Base-by-base conservation (phyloP, 2,113 vertebrate genomes). In the Hippocampus mohnikei region DNA sequence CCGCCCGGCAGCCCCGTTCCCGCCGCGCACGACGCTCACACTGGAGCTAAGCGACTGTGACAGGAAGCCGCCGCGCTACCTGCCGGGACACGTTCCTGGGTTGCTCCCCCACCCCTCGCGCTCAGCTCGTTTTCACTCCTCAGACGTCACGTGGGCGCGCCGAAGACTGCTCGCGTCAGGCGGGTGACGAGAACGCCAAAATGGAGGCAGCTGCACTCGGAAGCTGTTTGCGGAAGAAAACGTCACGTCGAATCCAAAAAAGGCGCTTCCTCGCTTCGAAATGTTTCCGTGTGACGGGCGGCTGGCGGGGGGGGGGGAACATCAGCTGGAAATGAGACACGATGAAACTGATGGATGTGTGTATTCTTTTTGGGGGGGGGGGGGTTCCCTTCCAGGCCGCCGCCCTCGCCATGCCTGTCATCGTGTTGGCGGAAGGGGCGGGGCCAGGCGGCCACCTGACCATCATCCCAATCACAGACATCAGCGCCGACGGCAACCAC, bases 21-120 rank as follows among this genome's bases (percentile, higher is more conserved):
- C 74, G 60, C 77, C 29, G 15, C 29, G 15, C 68, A 71, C 61
- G 11, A 53, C 62, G 52, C 80, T 84, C 77, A 81, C 73, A 80
- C 81, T 85, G 67, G 81, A 74, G 77, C 79, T 84, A 84, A 90
- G 71, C 8, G 71, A 70, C 50, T 77, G 74, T 84, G 85, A 87
- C 85, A 85, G 84, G 82, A 77, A 75, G 74, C 82, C 68, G 71
- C 52, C 52, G 52, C 73, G 75, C 74, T 78, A 87, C 83, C 81
- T 85, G 86, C 81, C 78, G 74, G 72, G 77, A 76, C 71, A 66
- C 21, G 69, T 73, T 76, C 25, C 66, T n/a, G 44, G 66, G 50
- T 55, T 80, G 77, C 63, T 74, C 65, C 6, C 11, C 56, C 52
- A 73, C 81, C 48, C 23, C 41, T 11, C 10, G 5, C 8, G 25